Conservation (phyloP, 2,113 vertebrate genomes). For the Pedetes capensis region DNA sequence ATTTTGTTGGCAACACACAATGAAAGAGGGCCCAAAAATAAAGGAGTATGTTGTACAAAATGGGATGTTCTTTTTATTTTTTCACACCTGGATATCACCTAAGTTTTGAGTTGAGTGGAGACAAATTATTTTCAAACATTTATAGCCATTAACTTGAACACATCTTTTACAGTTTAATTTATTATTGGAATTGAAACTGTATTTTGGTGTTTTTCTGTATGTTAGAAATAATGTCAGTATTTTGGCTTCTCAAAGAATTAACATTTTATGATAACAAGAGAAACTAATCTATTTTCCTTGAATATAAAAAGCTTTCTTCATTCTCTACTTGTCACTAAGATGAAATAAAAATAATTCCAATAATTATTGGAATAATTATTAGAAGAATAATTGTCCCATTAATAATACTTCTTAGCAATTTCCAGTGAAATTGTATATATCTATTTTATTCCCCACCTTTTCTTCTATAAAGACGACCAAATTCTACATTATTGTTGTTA, state of each 20-base stretch:
- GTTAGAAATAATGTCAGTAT: background rate
- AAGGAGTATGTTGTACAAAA: constrained; percentile 35
- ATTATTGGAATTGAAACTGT: background rate
- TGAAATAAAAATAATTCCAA: background rate
- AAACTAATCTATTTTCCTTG: constrained; percentile 16
- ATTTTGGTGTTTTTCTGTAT: background rate
- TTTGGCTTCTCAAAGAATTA: background rate
- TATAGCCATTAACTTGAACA: background rate
- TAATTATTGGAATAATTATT: too few species aligned
- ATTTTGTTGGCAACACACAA: constrained; percentile 32
- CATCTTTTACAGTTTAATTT: background rate
- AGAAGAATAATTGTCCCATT: background rate
- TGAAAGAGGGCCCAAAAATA: background rate
- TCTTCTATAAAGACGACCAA: background rate
- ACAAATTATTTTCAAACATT: constrained; percentile 34
- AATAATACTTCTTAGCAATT: background rate
- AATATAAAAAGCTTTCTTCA: background rate
- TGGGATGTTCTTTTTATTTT: background rate
- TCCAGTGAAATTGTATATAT: background rate
- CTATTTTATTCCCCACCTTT: background rate
- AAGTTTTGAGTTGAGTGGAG: constrained; percentile 16
- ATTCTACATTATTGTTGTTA: too few species aligned
- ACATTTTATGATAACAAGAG: background rate
- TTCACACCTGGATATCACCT: background rate
- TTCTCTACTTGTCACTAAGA: background rate